These are phyloP conservation scores for Dolichallabes microphthalmus DNA, from an alignment of 2,113 vertebrate genomes.

Conservation along the genomic window DNA sequence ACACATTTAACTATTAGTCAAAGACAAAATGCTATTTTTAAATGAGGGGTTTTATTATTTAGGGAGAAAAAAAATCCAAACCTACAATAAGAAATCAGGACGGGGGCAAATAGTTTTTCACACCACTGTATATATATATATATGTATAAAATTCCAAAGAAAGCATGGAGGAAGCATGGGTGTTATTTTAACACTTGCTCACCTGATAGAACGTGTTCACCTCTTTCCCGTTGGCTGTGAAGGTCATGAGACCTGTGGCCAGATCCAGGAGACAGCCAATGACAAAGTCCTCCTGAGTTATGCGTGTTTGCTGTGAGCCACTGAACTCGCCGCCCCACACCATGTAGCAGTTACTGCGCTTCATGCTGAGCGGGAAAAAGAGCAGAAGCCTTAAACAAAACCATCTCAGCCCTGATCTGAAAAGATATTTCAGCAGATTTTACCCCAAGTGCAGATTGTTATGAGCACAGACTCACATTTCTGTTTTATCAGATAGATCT, in stretches of 20 bases:
- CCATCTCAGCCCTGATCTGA: neutral
- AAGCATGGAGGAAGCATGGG: no score
- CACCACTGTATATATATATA: no score
- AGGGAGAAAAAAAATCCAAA: no score
- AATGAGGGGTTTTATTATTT: no score
- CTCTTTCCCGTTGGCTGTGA: conserved; percentile 90
- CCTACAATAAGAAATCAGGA: no score
- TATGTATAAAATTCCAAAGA: no score
- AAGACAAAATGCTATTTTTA: no score
- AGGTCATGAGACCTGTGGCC: conserved; percentile 93
- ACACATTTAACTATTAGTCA: no score
- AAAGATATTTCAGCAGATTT: neutral
- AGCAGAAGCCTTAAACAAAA: neutral
- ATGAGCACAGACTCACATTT: neutral
- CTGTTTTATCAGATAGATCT: neutral
- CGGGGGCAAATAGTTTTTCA: no score
- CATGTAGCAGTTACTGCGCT: conserved; percentile 94
- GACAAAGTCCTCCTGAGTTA: conserved; percentile 86
- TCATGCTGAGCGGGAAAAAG: conserved; percentile 74
- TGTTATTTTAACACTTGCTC: neutral
- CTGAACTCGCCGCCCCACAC: conserved; percentile 91
- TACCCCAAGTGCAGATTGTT: neutral
- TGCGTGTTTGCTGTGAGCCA: conserved; percentile 83
- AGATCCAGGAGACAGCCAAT: conserved; percentile 90
- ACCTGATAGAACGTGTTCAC: conserved; percentile 97